Conservation (phyloP, 2,888 invertebrate species). For the Thelaira solivaga region DNA sequence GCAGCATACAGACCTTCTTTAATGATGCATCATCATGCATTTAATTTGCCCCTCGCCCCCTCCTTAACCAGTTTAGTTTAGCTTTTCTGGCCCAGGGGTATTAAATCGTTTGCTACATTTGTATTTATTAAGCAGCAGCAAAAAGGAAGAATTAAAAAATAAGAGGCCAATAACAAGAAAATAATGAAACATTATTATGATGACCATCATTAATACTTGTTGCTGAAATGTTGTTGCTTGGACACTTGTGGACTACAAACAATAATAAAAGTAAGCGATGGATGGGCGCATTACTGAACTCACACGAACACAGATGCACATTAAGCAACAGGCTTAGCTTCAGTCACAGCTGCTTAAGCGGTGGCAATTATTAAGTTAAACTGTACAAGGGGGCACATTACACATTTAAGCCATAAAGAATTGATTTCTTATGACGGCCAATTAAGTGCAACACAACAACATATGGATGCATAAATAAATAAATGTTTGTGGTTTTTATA, state of each 20-base stretch:
- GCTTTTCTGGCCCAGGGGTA: constrained; percentile 40
- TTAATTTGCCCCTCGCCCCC: constrained; percentile 23
- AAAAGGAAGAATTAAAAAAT: not conserved
- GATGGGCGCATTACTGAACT: constrained; percentile 19
- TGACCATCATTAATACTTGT: constrained; percentile 56
- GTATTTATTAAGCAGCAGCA: constrained; percentile 14
- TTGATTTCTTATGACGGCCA: constrained; percentile 61
- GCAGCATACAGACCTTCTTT: not conserved
- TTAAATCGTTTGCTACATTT: constrained; percentile 59
- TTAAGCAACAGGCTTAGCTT: constrained; percentile 41
- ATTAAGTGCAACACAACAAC: constrained; percentile 44
- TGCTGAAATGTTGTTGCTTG: constrained; percentile 56
- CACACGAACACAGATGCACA: too few species aligned
- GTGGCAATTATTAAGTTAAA: constrained; percentile 73
- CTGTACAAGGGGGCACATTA: constrained; percentile 70
- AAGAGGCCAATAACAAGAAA: constrained; percentile 28
- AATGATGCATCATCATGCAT: constrained; percentile 17
- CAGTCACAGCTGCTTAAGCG: constrained; percentile 31
- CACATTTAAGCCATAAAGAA: constrained; percentile 64
- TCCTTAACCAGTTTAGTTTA: constrained; percentile 16
- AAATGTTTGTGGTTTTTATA: too few species aligned
- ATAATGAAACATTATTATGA: constrained; percentile 49
- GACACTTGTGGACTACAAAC: constrained; percentile 50
- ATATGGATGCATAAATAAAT: constrained; percentile 15
- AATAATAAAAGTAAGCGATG: constrained; percentile 30